Evolutionary conservation across 2,888 invertebrate genomes (phyloP).

Genomic region (Erebia aethiops): DNA sequence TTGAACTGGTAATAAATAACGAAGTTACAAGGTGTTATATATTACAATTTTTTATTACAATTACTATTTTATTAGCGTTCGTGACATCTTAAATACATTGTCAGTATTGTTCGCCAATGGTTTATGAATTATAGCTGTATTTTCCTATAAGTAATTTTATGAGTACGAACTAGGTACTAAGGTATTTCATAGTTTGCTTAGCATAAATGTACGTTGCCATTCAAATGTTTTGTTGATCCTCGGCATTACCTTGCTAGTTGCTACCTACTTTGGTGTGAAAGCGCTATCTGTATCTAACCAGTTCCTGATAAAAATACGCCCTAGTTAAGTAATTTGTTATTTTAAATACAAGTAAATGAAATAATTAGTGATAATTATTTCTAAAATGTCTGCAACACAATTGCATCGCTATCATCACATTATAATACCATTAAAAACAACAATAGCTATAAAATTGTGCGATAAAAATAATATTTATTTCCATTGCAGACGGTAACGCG

Average conservation of each 20-base stretch:
- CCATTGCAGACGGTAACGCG: slow-evolving; percentile 18
- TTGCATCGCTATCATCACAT: not conserved
- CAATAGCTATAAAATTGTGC: slow-evolving; percentile 10
- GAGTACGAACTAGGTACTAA: not conserved
- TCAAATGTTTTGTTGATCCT: not conserved
- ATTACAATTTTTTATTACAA: not conserved
- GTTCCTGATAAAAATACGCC: too few species aligned
- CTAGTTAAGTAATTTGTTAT: too few species aligned
- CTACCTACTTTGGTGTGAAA: not conserved
- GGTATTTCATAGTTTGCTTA: not conserved
- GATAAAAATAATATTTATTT: slow-evolving; percentile 5
- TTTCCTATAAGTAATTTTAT: not conserved
- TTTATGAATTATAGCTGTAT: not conserved
- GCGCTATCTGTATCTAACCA: not conserved
- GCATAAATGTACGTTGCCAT: not conserved
- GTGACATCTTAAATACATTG: slow-evolving; percentile 16
- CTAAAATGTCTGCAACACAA: not conserved
- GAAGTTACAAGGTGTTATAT: not conserved
- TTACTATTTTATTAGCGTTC: slow-evolving; percentile 3
- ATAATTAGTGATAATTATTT: too few species aligned
- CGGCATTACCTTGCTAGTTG: not conserved
- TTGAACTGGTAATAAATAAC: slow-evolving; percentile 8
- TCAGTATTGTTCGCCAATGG: not conserved
- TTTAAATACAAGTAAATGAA: too few species aligned
- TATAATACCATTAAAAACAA: not conserved